These are phyloP conservation scores for Drosophila mauritiana DNA, from an alignment of 1,140 invertebrate genomes.

Conservation along the genomic window DNA sequence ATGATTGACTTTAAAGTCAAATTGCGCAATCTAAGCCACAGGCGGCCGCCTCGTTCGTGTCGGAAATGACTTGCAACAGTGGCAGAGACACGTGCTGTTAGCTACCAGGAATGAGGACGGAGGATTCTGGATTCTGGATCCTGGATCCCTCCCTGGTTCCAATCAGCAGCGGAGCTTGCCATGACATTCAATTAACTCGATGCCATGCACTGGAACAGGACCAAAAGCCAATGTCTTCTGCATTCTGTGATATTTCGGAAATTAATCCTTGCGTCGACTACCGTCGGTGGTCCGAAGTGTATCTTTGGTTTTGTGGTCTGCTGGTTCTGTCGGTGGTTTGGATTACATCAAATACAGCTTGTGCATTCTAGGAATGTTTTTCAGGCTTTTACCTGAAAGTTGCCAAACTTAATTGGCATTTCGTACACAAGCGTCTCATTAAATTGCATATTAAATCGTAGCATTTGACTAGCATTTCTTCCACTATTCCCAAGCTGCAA, in stretches of 20 bases:
- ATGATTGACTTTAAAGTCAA: constrained; percentile 79
- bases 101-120: not conserved
- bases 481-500: no score
- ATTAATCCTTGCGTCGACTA: constrained; percentile 17
- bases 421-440: not conserved
- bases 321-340: not conserved
- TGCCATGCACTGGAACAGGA: constrained; percentile 6
- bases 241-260: constrained; percentile 36
- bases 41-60: constrained; percentile 9
- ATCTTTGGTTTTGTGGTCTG: not conserved
- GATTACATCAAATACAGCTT: not conserved
- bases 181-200: constrained; percentile 74
- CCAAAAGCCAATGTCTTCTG: constrained; percentile 58
- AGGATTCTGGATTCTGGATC: no score
- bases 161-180: constrained; percentile 34
- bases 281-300: not conserved
- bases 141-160: not conserved
- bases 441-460: no score
- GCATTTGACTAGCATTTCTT: not conserved
- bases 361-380: not conserved
- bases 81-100: not conserved
- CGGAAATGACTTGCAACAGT: constrained; percentile 48
- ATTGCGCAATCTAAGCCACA: constrained; percentile 56
- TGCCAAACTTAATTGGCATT: not conserved
- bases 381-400: not conserved